Conservation (phyloP, 2,888 invertebrate species). For the Heliconius ethilla region DNA sequence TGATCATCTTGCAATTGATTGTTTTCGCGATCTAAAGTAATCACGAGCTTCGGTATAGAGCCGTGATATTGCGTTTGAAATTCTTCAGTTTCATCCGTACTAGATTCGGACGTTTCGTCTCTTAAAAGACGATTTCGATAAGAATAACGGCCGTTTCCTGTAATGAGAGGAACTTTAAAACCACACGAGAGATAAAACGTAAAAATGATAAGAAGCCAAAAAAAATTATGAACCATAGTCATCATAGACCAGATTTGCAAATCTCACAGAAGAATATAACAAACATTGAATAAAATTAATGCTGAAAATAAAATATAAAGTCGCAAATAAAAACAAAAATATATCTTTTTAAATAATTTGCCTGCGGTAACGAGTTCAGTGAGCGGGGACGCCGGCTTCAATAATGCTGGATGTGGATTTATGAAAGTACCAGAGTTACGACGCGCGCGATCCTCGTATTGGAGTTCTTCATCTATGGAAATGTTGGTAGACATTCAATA, state of each 20-base stretch:
- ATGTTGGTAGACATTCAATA: not conserved
- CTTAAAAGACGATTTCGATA: slow-evolving; percentile 60
- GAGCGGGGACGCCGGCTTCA: slow-evolving; percentile 68
- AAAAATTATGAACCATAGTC: slow-evolving; percentile 19
- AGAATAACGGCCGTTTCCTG: slow-evolving; percentile 70
- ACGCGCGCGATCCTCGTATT: slow-evolving; percentile 65
- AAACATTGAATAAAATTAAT: slow-evolving; percentile 31
- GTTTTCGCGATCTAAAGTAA: slow-evolving; percentile 72
- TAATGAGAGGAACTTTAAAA: slow-evolving; percentile 55
- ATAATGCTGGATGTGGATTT: slow-evolving; percentile 73
- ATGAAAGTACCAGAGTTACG: slow-evolving; percentile 77
- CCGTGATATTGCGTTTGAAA: slow-evolving; percentile 67
- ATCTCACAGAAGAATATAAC: slow-evolving; percentile 28
- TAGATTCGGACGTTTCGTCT: slow-evolving; percentile 73
- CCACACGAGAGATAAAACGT: slow-evolving; percentile 24
- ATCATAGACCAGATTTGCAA: not conserved
- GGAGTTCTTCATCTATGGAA: slow-evolving; percentile 57
- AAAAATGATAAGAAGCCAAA: slow-evolving; percentile 30
- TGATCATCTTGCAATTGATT: slow-evolving; percentile 68
- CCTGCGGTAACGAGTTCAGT: slow-evolving; percentile 78
- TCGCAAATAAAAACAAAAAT: slow-evolving; percentile 32
- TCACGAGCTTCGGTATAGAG: slow-evolving; percentile 72
- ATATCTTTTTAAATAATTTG: slow-evolving; percentile 50
- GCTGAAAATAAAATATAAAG: slow-evolving; percentile 35
- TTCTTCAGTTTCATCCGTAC: slow-evolving; percentile 71